Evolutionary conservation across 2,797 vertebrate species (phyloP).

Genomic region (Galago senegalensis): DNA sequence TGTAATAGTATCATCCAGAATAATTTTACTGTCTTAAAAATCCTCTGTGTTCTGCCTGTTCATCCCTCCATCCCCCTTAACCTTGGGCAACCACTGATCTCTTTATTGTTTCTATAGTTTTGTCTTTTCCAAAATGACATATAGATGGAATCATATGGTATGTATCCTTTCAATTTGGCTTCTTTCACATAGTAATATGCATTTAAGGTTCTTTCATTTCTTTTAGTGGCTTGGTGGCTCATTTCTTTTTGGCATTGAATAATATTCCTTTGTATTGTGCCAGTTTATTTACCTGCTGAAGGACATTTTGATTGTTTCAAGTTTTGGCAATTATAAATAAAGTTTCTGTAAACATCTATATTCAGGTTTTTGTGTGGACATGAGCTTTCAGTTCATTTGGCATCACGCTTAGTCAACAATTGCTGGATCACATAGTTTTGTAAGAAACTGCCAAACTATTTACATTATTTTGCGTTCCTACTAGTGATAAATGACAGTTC

Average conservation of each 20-base stretch:
- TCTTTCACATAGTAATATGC: not conserved
- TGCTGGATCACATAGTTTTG: not conserved
- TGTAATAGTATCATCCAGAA: not conserved
- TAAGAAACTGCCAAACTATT: not conserved
- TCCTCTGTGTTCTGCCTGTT: not conserved
- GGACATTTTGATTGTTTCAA: not conserved
- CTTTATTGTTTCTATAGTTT: not conserved
- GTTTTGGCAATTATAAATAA: not conserved
- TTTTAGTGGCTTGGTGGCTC: not conserved
- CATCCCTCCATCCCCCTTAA: not conserved
- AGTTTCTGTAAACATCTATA: not conserved
- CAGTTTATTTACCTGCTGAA: not conserved
- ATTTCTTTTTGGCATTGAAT: slow-evolving; percentile 1
- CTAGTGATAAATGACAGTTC: not conserved
- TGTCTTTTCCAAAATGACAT: not conserved
- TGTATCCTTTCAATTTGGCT: not conserved
- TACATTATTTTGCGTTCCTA: not conserved
- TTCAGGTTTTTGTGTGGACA: not conserved
- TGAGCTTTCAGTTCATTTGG: not conserved
- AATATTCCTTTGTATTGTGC: not conserved
- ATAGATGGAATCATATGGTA: not conserved
- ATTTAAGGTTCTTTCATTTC: not conserved
- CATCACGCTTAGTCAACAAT: not conserved
- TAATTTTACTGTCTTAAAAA: slow-evolving; percentile 17
- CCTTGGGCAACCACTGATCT: not conserved